A percentile compares a stretch with the other conserved stretches of the same genome.
Conservation (phyloP, 2,888 invertebrate genomes). For the Carabus problematicus region DNA sequence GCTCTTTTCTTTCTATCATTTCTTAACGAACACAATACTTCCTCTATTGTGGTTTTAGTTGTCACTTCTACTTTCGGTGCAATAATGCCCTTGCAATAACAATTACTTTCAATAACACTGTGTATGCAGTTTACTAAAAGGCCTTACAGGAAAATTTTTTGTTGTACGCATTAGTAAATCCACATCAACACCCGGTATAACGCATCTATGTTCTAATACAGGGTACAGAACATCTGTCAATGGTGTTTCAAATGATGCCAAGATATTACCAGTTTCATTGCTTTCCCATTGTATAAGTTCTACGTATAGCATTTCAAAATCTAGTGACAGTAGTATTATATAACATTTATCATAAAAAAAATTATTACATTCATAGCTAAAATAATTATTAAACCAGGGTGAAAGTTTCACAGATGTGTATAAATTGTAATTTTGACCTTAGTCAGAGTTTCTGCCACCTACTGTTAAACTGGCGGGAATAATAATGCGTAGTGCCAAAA, state of each 20-base stretch:
- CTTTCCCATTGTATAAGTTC: conserved; percentile 72
- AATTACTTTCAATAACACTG: neutral
- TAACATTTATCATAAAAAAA: conserved; percentile 12
- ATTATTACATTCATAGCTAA: conserved; percentile 3
- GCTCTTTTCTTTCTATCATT: conserved; percentile 46
- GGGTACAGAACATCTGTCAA: conserved; percentile 72
- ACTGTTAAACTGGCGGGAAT: too few relatives aligned
- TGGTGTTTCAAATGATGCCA: conserved; percentile 71
- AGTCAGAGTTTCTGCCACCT: too few relatives aligned
- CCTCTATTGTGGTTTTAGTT: conserved; percentile 72
- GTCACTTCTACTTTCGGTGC: conserved; percentile 75
- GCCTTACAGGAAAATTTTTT: conserved; percentile 69
- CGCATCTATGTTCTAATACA: conserved; percentile 62
- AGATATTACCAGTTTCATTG: conserved; percentile 59
- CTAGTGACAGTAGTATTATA: conserved; percentile 53
- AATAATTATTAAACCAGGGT: neutral
- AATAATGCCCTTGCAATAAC: conserved; percentile 66
- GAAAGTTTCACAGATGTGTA: neutral
- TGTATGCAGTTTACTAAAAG: neutral
- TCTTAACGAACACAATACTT: conserved; percentile 57
- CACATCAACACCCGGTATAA: conserved; percentile 66
- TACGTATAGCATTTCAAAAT: conserved; percentile 67
- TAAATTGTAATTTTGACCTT: too few relatives aligned
- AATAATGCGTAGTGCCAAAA: too few relatives aligned
- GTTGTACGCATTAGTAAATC: conserved; percentile 74